Evolutionary conservation across 2,797 vertebrate species (phyloP).

Genomic region (Chelmon rostratus): DNA sequence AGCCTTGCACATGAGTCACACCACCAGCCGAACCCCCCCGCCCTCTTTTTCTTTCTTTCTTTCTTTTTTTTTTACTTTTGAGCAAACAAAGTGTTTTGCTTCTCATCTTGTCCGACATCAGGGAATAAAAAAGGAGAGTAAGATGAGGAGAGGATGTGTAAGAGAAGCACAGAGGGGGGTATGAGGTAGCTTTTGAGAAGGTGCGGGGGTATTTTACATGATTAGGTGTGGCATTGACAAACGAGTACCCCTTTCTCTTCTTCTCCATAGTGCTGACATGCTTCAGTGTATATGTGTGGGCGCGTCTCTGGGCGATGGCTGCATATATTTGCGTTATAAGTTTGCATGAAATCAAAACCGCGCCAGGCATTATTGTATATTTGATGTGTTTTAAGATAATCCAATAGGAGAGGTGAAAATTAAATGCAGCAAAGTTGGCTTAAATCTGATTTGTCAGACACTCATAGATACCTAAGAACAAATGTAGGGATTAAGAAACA

Average conservation of each 20-base stretch:
- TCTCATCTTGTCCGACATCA: conserved; percentile 57
- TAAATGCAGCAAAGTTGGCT: conserved; percentile 15
- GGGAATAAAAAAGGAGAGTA: conserved; percentile 38
- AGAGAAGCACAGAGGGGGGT: conserved; percentile 20
- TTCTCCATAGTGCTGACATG: conserved; percentile 25
- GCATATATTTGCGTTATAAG: conserved; percentile 53
- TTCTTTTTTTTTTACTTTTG: not conserved
- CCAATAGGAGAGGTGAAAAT: not conserved
- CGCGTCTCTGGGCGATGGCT: conserved; percentile 51
- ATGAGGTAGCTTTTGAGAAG: conserved; percentile 25
- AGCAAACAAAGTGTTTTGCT: conserved; percentile 65
- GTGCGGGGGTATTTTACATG: conserved; percentile 33
- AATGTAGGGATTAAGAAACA: conserved; percentile 11
- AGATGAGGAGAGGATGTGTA: conserved; percentile 21
- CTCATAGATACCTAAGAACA: not conserved
- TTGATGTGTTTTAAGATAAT: conserved; percentile 32
- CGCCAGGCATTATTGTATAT: conserved; percentile 5
- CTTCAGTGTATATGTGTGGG: conserved; percentile 48
- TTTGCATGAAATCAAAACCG: conserved; percentile 33
- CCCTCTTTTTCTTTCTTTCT: conserved; percentile 6
- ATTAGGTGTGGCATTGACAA: conserved; percentile 52
- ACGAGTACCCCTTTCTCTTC: conserved; percentile 27
- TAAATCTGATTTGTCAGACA: not conserved
- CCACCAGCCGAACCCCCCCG: conserved; percentile 30
- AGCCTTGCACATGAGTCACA: conserved; percentile 63